phyloP scores from a whole-genome alignment of 2,797 vertebrate genomes.

The Todus mexicanus region DNA sequence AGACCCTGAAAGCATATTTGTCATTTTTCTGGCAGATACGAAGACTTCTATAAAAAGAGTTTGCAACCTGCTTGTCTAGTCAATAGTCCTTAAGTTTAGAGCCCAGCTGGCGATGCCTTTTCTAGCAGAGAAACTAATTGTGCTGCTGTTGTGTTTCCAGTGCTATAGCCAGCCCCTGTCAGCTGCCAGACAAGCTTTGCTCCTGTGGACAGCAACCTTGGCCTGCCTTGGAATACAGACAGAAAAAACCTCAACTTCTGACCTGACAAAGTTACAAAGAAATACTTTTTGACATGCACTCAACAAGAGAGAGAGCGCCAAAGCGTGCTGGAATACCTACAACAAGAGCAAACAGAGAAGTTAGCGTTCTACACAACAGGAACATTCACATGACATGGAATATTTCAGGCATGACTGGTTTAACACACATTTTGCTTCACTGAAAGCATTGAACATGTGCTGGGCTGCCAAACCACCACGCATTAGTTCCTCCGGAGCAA shows the following conservation, averaged over 20 bases:
- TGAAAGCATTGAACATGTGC: not conserved
- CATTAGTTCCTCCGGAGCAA: not conserved
- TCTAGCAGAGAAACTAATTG: not conserved
- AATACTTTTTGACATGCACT: not conserved
- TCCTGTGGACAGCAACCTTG: fast-evolving
- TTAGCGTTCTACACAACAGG: not conserved
- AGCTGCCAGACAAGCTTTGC: not conserved
- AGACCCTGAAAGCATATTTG: not conserved
- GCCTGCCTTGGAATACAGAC: not conserved
- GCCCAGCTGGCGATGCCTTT: not conserved
- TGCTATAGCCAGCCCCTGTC: not conserved
- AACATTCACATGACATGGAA: not conserved
- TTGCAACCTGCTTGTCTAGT: not conserved
- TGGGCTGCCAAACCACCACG: not conserved
- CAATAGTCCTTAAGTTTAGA: not conserved
- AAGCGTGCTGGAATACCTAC: not conserved
- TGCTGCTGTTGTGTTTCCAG: not conserved
- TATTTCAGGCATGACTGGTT: not conserved
- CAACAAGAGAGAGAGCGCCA: not conserved
- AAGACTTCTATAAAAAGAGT: not conserved
- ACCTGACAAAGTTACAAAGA: not conserved
- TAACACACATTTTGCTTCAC: not conserved
- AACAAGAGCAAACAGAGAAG: not conserved
- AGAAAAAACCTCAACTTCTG: not conserved
- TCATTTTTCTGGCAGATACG: not conserved